Evolutionary conservation across 2,113 vertebrate genomes (phyloP), one percentile per base, ranked within the genome.

Genomic region (Seriola quinqueradiata): DNA sequence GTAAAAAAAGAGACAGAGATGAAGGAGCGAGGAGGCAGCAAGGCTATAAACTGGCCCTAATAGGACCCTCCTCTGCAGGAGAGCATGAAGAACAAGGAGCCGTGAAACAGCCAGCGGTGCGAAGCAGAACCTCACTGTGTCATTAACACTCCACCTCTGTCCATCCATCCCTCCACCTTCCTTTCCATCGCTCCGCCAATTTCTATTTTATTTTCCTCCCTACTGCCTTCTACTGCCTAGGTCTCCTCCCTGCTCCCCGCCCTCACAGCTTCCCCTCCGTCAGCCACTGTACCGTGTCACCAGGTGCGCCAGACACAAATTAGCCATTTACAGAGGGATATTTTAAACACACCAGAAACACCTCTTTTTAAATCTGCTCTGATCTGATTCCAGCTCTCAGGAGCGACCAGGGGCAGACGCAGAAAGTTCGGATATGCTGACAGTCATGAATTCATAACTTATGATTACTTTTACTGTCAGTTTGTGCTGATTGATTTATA

Each of bases 11-110:
- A 64, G 34, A 67, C 36, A 59, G 17, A 78, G 61, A 81, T 64
- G 84, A 85, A 89, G 85, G 52, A 66, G 32, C 0, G 5, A 44
- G 23, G 69, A 84, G 23, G 25, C 66, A 74, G 34, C 65, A 48
- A 60, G 25, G 65, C 57, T 81, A 32, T 89, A 87, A 92, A 90
- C 42, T 54, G 44, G 66, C 40, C 71, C 75, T 83, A 88, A 90
- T 86, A 76, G 70, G 86, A 77, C n/a, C 38, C 17, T 81, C 74
- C 60, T 77, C 81, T 72, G 86, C 89, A 58, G 84, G 90, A 89
- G 75, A 86, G 69, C 76, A 81, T 84, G 79, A 91, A 84, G 83
- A 91, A 91, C 82, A 89, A 90, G 85, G 67, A 84, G 78, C 67
- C 71, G 65, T 91, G 87, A 91, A 90, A 89, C 61, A 73, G 75